Percentiles rank a stretch among this genome's conserved stretches.
Evolutionary conservation across 2,888 invertebrate genomes (phyloP).

Genomic region (Tipula lateralis): DNA sequence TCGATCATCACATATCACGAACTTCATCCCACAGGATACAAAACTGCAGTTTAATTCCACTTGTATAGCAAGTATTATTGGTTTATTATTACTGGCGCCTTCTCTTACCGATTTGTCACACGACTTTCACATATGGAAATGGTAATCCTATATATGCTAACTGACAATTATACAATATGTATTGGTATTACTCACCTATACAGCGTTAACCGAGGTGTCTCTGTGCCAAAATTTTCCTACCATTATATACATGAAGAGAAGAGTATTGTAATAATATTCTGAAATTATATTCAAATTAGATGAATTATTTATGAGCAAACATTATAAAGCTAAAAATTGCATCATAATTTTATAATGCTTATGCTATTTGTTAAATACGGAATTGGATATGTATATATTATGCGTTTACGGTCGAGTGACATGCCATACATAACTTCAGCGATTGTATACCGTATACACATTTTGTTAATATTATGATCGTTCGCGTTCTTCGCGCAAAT

Average conservation of each 20-base stretch:
- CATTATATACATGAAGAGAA: too few relatives aligned
- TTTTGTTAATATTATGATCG: neutral
- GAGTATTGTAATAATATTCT: neutral
- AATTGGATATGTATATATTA: neutral
- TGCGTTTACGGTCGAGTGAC: neutral
- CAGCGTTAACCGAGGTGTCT: neutral
- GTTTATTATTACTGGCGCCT: too few relatives aligned
- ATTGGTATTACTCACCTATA: too few relatives aligned
- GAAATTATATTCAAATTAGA: slow-evolving; percentile 1
- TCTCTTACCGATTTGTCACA: too few relatives aligned
- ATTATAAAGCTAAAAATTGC: neutral
- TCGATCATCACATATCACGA: too few relatives aligned
- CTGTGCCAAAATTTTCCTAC: neutral
- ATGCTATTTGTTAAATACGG: neutral
- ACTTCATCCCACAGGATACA: too few relatives aligned
- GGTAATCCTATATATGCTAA: too few relatives aligned
- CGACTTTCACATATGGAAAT: too few relatives aligned
- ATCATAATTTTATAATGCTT: neutral
- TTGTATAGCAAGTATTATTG: too few relatives aligned
- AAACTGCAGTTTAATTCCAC: too few relatives aligned
- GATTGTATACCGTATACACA: neutral
- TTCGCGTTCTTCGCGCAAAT: neutral
- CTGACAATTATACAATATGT: too few relatives aligned
- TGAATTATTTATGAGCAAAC: neutral
- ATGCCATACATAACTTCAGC: neutral